Base-by-base conservation (phyloP, 2,888 invertebrate genomes). In the Hydrotaea cyrtoneurina region DNA sequence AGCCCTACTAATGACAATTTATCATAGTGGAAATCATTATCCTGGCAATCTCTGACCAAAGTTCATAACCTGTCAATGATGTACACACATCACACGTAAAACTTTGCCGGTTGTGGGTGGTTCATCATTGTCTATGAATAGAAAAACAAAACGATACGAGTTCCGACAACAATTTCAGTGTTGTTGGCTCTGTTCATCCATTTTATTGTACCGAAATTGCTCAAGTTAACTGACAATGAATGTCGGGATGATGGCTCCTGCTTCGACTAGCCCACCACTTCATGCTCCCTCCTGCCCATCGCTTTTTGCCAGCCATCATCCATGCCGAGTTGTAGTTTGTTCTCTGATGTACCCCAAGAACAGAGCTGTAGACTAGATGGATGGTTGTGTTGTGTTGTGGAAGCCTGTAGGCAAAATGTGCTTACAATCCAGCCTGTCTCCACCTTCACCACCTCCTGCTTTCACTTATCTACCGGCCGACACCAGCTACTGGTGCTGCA, bases 141-240 rank as follows among this genome's bases (percentile, higher is more conserved):
- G 46, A 50, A 36, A 72, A 80, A 80, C 80, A 77, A 31, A 31
- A 23, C 36, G 39, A 50, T 15, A 62, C 57, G 23, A 77, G 77
- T 80, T 80, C 80, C 80, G 77, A 53, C 74, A 78, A 80, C 83
- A 84, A 83, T 72, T 84, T 80, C 11, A 0, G 11, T 66, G 72
- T 50, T 71, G 11, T 66, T 66, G 66, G 43, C 39, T 46, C 39
- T 46, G 26, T 55, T 79, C n/a, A 31, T 66, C n/a, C 75, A 23
- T 43, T 57, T 53, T 71, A 71, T 77, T 62, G 19, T 73, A 64
- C 36, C 26, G n/a, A 64, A 64, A 78, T 72, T 71, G 55, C 71
- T 72, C 69, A 79, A 80, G 74, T 71, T 74, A 69, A 71, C 66
- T 74, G 80, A 80, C 50, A 83, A 78, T 69, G 55, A 76, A 55